A percentile compares a stretch with the other conserved stretches of the same genome.
phyloP scores from a whole-genome alignment of 2,113 vertebrate genomes.

The Carassius carassius region DNA sequence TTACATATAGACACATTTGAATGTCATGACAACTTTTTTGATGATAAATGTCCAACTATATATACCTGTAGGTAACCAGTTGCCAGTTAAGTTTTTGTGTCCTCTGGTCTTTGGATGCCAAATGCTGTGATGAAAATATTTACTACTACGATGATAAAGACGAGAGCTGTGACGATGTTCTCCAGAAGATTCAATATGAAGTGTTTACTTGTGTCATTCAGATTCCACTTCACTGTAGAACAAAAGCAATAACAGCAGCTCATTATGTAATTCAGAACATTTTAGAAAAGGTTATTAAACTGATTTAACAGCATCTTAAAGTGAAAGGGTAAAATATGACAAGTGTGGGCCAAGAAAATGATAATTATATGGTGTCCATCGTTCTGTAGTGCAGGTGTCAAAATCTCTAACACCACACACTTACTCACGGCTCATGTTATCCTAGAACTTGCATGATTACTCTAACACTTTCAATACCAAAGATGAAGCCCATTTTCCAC shows the following conservation, averaged over 20 bases:
- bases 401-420: not conserved
- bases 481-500: not conserved
- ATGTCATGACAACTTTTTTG: not conserved
- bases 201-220: conserved; percentile 88
- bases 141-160: conserved; percentile 93
- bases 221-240: conserved; percentile 90
- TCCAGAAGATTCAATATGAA: conserved; percentile 88
- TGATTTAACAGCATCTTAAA: not conserved
- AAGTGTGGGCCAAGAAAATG: not conserved
- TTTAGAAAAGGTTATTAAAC: not conserved
- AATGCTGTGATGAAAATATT: conserved; percentile 98
- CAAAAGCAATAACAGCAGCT: conserved; percentile 46
- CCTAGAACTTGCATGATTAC: not conserved
- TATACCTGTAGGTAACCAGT: too few species aligned
- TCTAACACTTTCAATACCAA: not conserved
- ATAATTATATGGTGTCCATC: not conserved
- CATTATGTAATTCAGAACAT: not conserved
- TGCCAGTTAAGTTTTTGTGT: not conserved
- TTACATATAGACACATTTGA: not conserved
- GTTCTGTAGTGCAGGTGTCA: not conserved
- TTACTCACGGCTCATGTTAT: too few species aligned
- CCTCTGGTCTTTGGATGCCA: conserved; percentile 84
- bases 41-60: not conserved
- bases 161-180: conserved; percentile 86
- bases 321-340: not conserved